phyloP scores from a whole-genome alignment of 2,113 vertebrate genomes.

The Planiliza haematocheilus region DNA sequence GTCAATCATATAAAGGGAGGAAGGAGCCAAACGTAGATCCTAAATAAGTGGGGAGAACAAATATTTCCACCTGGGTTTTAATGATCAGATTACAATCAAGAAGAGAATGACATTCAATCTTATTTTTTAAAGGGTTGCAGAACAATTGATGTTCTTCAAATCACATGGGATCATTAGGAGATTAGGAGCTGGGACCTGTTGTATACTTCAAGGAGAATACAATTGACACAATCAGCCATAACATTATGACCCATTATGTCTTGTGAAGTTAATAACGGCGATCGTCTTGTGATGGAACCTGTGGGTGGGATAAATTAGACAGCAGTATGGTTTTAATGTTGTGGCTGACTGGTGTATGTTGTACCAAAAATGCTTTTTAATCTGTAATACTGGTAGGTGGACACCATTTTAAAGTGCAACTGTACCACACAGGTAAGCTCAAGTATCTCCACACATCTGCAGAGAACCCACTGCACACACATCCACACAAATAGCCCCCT shows the following conservation, averaged over 20 bases:
- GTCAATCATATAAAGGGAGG: neutral
- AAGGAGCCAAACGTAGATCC: neutral
- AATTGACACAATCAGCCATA: no score
- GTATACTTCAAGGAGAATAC: neutral
- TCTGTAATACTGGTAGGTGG: neutral
- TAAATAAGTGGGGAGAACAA: neutral
- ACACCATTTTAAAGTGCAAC: conserved; percentile 42
- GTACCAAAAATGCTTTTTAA: neutral
- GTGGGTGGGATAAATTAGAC: no score
- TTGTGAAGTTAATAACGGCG: no score
- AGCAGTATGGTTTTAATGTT: no score
- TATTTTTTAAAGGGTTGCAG: conserved; percentile 44
- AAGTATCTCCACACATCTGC: conserved; percentile 11
- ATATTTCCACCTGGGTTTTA: conserved; percentile 10
- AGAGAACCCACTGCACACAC: neutral
- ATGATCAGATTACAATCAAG: conserved; percentile 64
- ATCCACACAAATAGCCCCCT: neutral
- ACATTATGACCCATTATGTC: no score
- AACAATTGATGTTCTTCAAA: neutral
- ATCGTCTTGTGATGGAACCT: no score
- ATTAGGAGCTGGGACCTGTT: conserved; percentile 1
- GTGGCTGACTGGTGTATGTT: no score
- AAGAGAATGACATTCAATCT: conserved; percentile 64
- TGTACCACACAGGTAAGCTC: conserved; percentile 37
- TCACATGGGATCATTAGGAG: conserved; percentile 41